Conservation (phyloP, 2,888 invertebrate species). For the Synergus gifuensis region DNA sequence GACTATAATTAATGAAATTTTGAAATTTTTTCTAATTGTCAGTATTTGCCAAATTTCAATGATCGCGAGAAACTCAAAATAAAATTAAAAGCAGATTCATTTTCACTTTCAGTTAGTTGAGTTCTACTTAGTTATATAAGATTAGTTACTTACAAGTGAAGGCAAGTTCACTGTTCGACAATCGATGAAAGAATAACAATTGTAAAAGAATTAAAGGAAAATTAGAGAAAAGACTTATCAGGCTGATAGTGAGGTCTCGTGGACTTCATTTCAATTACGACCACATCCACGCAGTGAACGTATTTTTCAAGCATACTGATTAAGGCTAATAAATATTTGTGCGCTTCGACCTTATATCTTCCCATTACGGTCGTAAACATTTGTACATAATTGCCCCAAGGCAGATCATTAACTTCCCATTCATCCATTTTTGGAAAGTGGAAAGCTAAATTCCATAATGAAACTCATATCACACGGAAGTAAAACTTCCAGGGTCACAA, state of each 20-base stretch:
- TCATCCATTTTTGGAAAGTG: slow-evolving; percentile 23
- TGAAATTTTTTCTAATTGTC: not conserved
- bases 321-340: slow-evolving; percentile 9
- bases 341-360: not conserved
- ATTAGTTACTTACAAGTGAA: slow-evolving; percentile 3
- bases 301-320: slow-evolving; percentile 36
- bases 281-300: slow-evolving; percentile 1
- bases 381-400: not conserved
- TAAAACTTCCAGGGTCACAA: not conserved
- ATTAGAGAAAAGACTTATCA: slow-evolving; percentile 44
- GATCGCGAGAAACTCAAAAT: not conserved
- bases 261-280: slow-evolving; percentile 41
- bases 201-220: not conserved
- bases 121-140: not conserved
- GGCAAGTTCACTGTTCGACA: not conserved
- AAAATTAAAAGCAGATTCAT: not conserved
- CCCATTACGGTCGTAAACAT: not conserved
- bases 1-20: no score
- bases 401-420: not conserved
- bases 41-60: not conserved
- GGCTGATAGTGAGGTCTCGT: slow-evolving; percentile 52
- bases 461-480: not conserved
- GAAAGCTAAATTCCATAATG: not conserved
- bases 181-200: not conserved
- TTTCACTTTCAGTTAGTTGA: not conserved